A percentile compares a stretch with the other conserved stretches of the same genome.
These are phyloP conservation scores for Geococcyx californianus DNA, from an alignment of 2,113 vertebrate species.

Conservation along the genomic window DNA sequence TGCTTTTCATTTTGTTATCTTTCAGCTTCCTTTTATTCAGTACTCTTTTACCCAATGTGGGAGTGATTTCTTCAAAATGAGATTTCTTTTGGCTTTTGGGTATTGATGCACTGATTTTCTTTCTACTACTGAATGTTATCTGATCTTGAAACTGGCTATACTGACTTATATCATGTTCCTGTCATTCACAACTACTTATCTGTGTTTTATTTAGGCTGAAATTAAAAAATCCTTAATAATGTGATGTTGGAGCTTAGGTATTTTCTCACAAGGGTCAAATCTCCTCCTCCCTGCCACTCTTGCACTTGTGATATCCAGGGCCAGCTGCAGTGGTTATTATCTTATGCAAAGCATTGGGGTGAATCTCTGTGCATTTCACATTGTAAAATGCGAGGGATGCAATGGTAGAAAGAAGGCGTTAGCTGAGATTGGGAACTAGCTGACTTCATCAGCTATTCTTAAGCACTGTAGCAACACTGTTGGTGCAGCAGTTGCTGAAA, in stretches of 20 bases:
- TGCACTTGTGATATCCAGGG: fast-evolving
- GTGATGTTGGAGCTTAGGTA: neutral
- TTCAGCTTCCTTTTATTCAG: neutral
- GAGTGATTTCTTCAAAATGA: neutral
- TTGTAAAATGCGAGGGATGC: neutral
- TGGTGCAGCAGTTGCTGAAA: neutral
- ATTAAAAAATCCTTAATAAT: constrained; percentile 21
- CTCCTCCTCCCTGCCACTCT: neutral
- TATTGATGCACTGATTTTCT: neutral
- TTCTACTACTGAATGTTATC: constrained; percentile 6
- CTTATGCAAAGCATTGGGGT: neutral
- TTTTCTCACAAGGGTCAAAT: neutral
- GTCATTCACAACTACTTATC: constrained; percentile 46
- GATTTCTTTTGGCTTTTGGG: neutral
- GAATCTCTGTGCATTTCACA: neutral
- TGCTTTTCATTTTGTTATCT: neutral
- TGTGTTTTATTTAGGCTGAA: constrained; percentile 19
- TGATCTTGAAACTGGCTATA: neutral
- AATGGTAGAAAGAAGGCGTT: neutral
- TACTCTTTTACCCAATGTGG: neutral
- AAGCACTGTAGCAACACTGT: neutral
- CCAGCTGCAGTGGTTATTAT: neutral
- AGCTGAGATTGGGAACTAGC: neutral
- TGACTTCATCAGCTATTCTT: neutral
- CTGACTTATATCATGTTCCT: constrained; percentile 26